These are phyloP conservation scores for Diabrotica undecimpunctata DNA, from an alignment of 1,140 invertebrate species.

Conservation along the genomic window DNA sequence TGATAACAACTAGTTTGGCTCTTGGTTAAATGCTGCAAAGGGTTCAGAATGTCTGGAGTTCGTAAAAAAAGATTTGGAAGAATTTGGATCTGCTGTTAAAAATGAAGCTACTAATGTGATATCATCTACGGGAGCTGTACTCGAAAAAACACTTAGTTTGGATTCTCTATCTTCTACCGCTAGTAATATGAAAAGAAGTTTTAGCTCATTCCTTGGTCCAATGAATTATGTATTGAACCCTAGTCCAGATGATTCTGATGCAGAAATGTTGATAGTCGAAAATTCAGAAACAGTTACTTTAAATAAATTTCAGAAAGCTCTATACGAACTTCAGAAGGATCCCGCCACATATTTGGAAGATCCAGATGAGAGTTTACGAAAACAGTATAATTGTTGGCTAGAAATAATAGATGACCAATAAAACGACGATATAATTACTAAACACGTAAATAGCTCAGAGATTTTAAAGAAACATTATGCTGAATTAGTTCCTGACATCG, in stretches of 20 bases:
- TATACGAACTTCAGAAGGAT: conserved; percentile 48
- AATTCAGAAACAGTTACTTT: conserved; percentile 56
- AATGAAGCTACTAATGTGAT: conserved; percentile 65
- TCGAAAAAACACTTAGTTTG: conserved; percentile 66
- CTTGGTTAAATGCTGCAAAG: conserved; percentile 46
- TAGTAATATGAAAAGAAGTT: conserved; percentile 65
- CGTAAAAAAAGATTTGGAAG: conserved; percentile 72
- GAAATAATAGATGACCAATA: conserved; percentile 51
- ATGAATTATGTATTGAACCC: conserved; percentile 66
- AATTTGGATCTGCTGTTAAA: conserved; percentile 67
- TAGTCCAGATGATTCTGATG: conserved; percentile 65
- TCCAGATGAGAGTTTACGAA: conserved; percentile 42
- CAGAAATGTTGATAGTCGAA: conserved; percentile 61
- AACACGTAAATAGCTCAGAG: conserved; percentile 49
- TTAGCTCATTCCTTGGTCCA: conserved; percentile 64
- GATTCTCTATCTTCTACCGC: conserved; percentile 65
- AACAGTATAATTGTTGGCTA: conserved; percentile 51
- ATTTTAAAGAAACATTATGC: conserved; percentile 52
- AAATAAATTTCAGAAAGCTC: conserved; percentile 53
- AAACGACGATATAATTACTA: conserved; percentile 46
- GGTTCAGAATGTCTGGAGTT: conserved; percentile 68
- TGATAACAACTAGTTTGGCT: conserved; percentile 42
- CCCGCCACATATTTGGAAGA: conserved; percentile 48
- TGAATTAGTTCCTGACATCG: conserved; percentile 54
- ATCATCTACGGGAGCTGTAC: conserved; percentile 56